Conservation (phyloP, 2,888 invertebrate genomes). For the Cremastinae sp. region DNA sequence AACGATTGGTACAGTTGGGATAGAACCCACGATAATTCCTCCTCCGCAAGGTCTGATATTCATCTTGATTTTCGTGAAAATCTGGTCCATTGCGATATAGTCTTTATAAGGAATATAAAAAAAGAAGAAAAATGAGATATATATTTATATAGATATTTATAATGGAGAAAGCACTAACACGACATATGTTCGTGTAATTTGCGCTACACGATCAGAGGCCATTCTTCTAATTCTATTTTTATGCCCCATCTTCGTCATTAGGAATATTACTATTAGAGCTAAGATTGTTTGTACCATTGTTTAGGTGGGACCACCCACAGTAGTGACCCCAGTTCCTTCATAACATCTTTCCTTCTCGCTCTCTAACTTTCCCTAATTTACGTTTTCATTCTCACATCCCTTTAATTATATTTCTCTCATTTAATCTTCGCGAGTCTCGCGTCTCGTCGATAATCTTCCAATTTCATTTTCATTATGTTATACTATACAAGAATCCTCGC, state of each 20-base stretch:
- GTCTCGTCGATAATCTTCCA: slow-evolving; percentile 31
- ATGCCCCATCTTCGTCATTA: slow-evolving; percentile 69
- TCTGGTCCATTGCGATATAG: slow-evolving; percentile 55
- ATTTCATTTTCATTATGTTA: slow-evolving; percentile 39
- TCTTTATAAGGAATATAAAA: slow-evolving; percentile 42
- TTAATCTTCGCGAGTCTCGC: slow-evolving; percentile 31
- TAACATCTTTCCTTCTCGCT: slow-evolving; percentile 46
- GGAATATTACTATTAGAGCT: slow-evolving; percentile 78
- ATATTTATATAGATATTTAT: slow-evolving; percentile 3
- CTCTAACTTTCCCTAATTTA: slow-evolving; percentile 37
- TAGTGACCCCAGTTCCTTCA: slow-evolving; percentile 68
- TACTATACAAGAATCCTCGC: slow-evolving; percentile 62
- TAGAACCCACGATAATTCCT: slow-evolving; percentile 6
- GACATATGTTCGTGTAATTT: slow-evolving; percentile 66
- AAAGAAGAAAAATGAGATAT: slow-evolving; percentile 10
- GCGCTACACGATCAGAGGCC: slow-evolving; percentile 65
- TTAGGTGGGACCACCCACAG: slow-evolving; percentile 76
- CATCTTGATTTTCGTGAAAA: slow-evolving; percentile 40
- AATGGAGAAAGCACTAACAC: slow-evolving; percentile 52
- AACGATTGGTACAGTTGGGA: slow-evolving; percentile 56
- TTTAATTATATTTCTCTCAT: slow-evolving; percentile 30
- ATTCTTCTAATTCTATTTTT: slow-evolving; percentile 59
- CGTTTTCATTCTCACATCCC: slow-evolving; percentile 18
- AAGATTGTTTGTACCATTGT: slow-evolving; percentile 79
- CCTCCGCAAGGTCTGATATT: slow-evolving; percentile 17